These are phyloP conservation scores for Tympanoctomys barrerae DNA, from an alignment of 2,797 vertebrate species.

Conservation along the genomic window DNA sequence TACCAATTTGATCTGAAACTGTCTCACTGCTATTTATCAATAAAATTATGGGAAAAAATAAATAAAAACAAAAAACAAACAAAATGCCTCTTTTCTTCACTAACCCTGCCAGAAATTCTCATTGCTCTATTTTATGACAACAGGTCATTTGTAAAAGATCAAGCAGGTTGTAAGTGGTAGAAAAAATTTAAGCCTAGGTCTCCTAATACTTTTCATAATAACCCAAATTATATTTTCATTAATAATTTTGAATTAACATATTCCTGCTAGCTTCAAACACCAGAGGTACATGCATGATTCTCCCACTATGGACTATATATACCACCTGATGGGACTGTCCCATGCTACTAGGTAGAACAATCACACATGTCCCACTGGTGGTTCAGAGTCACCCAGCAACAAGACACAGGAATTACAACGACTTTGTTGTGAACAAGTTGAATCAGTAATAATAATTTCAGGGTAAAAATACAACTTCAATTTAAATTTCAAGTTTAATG, in stretches of 20 bases:
- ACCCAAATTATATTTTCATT: background rate
- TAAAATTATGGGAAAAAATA: no score
- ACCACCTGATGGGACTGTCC: background rate
- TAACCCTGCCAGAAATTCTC: background rate
- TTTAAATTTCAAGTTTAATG: conserved; percentile 41
- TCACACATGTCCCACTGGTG: background rate
- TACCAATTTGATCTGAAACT: no score
- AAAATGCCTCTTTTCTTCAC: background rate
- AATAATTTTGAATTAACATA: background rate
- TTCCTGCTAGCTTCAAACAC: background rate
- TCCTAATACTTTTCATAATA: conserved; percentile 13
- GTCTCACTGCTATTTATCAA: no score
- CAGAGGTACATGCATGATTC: background rate
- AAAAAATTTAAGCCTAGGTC: conserved; percentile 13
- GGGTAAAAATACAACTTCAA: conserved; percentile 26
- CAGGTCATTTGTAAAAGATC: background rate
- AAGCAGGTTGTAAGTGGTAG: background rate
- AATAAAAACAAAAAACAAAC: no score
- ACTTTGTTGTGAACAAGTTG: background rate
- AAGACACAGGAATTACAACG: background rate
- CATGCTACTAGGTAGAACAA: background rate
- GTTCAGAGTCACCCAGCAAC: background rate
- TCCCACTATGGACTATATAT: background rate
- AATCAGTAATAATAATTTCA: background rate
- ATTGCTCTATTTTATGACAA: conserved; percentile 39